Base-by-base conservation (phyloP, 2,888 invertebrate species). In the Mimumesa dahlbomi region DNA sequence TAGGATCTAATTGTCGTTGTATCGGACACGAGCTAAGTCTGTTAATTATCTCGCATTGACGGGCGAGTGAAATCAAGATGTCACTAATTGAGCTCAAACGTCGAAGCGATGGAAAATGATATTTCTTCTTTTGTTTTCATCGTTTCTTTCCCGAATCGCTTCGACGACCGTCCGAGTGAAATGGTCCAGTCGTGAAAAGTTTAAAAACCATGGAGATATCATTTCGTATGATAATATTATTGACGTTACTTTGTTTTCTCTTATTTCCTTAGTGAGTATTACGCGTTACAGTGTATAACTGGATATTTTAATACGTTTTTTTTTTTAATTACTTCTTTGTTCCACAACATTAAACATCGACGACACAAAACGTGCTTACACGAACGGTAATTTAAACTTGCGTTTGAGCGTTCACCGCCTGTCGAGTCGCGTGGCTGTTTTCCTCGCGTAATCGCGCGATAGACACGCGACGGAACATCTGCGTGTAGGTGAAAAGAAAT, bases 261-360 rank as follows among this genome's bases (percentile, higher is more conserved):
- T 25, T 54, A 58, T 49, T 48, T 22, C 5, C 62, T 48, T 67
- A 70, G 13, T 14, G 67, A 56, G 42, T 70, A 70, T 53, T 48
- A 62, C 61, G 16, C 57, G 58, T 49, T 56, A 54, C 43, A 52
- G 16, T 52, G 65, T 49, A 65, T 54, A 69, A 58, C 58, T 43
- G 65, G 66, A 66, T 65, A 66, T 61, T 52, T 61, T 61, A 61
- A 56, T 61, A 42, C 34, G 16, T 7, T 21, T 25, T 58, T 54
- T 45, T 11, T 25, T n/a, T n/a, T n/a, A n/a, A n/a, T n/a, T n/a
- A n/a, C n/a, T n/a, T n/a, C n/a, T n/a, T 45, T 46, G 49, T 43
- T 53, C 49, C 61, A 45, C 56, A 52, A 69, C 64, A 64, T 64
- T 22, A 69, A 72, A 67, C 69, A 69, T 52, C 56, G 64, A 67